Evolutionary conservation across 2,797 vertebrate genomes (phyloP).

Genomic region (Macrochelys suwanniensis): DNA sequence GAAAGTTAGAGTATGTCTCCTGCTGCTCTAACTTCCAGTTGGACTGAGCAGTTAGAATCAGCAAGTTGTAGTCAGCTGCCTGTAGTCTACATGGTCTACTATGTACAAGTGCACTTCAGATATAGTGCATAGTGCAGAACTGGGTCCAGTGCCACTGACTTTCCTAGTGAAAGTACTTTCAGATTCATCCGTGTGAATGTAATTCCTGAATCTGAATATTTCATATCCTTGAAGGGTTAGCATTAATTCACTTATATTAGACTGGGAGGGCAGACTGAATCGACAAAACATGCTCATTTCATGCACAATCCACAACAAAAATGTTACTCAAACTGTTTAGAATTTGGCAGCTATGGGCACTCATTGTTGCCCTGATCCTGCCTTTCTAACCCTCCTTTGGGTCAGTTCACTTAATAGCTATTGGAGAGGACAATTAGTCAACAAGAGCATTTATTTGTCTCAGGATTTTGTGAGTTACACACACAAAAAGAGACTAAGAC

Average conservation of each 20-base stretch:
- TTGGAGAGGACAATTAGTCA: neutral
- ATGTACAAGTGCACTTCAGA: neutral
- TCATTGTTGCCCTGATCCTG: neutral
- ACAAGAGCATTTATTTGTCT: neutral
- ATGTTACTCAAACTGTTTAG: neutral
- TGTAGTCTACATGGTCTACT: fast-evolving
- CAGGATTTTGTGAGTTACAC: neutral
- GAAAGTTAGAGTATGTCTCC: neutral
- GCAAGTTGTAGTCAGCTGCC: neutral
- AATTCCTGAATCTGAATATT: neutral
- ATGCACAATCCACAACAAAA: neutral
- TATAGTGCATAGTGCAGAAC: neutral
- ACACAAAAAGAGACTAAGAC: neutral
- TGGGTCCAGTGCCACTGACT: neutral
- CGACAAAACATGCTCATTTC: neutral
- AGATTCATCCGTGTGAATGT: neutral
- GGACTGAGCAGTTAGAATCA: neutral
- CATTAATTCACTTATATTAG: neutral
- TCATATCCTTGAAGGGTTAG: neutral
- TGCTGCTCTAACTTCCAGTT: fast-evolving
- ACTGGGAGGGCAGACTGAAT: neutral
- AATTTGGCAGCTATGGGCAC: neutral
- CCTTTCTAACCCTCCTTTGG: neutral
- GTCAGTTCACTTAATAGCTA: neutral
- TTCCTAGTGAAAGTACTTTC: neutral